phyloP scores from a whole-genome alignment of 2,113 vertebrate species.

The Addax nasomaculatus region DNA sequence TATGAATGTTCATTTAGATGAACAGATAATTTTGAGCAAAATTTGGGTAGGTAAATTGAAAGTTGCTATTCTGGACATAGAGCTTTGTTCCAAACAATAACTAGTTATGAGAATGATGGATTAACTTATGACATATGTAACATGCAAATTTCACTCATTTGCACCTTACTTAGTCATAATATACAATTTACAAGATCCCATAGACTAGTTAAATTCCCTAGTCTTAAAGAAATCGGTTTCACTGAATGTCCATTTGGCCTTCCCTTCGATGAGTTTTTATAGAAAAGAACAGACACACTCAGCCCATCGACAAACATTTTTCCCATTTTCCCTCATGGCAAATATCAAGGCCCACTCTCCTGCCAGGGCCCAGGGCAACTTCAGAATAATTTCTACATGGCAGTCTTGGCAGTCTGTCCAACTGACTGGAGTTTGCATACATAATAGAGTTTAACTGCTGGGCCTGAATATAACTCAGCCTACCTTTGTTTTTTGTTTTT shows the following conservation, averaged over 20 bases:
- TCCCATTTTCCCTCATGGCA: not conserved
- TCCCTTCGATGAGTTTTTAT: not conserved
- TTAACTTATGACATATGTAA: not conserved
- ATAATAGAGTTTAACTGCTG: not conserved
- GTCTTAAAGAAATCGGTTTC: not conserved
- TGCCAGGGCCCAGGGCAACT: not conserved
- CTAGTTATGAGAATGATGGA: not conserved
- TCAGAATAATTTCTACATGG: conserved; percentile 12
- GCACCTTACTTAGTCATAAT: not conserved
- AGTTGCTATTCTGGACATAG: not conserved
- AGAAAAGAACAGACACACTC: not conserved
- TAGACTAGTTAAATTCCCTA: not conserved
- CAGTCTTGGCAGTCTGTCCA: not conserved
- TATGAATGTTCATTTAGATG: not conserved
- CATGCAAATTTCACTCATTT: not conserved
- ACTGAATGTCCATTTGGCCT: not conserved
- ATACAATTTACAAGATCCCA: not conserved
- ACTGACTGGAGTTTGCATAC: not conserved
- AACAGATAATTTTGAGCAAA: not conserved
- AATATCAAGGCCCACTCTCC: not conserved
- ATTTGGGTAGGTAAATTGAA: not conserved
- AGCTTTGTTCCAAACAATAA: not conserved
- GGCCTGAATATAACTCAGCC: not conserved
- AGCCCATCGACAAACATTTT: not conserved
- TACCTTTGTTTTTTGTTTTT: not conserved